A percentile compares a stretch with the other conserved stretches of the same genome.
Evolutionary conservation across 2,888 invertebrate species (phyloP).

Genomic region (Microdon myrmicae): DNA sequence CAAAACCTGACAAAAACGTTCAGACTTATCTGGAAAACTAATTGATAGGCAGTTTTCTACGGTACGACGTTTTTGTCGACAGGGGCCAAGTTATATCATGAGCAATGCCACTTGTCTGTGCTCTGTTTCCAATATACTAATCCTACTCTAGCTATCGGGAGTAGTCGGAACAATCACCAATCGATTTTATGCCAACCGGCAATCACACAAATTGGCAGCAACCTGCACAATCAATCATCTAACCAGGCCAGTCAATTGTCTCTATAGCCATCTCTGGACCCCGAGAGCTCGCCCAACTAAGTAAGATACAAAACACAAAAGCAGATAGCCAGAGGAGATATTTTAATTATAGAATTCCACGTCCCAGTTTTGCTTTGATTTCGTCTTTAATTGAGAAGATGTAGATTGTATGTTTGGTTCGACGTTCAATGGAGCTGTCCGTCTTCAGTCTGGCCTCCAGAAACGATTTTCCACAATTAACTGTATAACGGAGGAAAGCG

Average conservation of each 20-base stretch:
- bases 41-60: no score
- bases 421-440: neutral
- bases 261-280: constrained; percentile 30
- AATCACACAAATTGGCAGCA: constrained; percentile 52
- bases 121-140: no score
- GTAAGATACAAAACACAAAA: constrained; percentile 5
- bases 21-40: no score
- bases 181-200: no score
- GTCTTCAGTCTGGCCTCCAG: constrained; percentile 28
- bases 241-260: constrained; percentile 48
- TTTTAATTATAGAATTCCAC: constrained; percentile 48
- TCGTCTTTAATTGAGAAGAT: constrained; percentile 45
- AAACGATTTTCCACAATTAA: constrained; percentile 49
- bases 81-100: no score
- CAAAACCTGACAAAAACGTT: no score
- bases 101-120: no score
- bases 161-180: no score
- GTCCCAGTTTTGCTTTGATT: constrained; percentile 48
- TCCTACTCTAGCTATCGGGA: no score
- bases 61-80: no score
- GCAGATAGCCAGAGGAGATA: constrained; percentile 14
- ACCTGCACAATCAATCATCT: constrained; percentile 50
- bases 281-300: constrained; percentile 7
- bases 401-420: constrained; percentile 44
- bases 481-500: constrained; percentile 46